Percentiles rank a stretch among this genome's conserved stretches.
Evolutionary conservation across 2,797 vertebrate genomes (phyloP).

Genomic region (Myotis planiceps): DNA sequence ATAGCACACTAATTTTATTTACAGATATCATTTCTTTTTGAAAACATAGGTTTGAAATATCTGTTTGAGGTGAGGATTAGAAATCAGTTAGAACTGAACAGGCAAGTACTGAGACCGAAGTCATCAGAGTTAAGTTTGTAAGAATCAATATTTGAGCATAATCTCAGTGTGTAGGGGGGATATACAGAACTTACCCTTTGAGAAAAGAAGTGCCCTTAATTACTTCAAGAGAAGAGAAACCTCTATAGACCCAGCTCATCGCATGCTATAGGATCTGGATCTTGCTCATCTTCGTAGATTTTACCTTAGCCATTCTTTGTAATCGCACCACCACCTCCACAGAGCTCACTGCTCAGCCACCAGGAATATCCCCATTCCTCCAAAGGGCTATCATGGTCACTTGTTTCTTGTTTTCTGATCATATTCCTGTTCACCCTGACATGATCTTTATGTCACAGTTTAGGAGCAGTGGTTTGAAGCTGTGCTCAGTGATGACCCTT

Average conservation of each 20-base stretch:
- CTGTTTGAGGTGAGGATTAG: background rate
- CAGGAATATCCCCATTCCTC: background rate
- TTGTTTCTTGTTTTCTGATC: background rate
- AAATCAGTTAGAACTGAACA: background rate
- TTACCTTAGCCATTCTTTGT: background rate
- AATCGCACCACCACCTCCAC: background rate
- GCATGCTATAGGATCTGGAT: background rate
- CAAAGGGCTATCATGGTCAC: background rate
- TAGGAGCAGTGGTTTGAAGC: background rate
- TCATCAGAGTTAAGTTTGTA: background rate
- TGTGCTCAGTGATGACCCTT: background rate
- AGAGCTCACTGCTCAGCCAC: background rate
- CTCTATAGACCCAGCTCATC: background rate
- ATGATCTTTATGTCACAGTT: background rate
- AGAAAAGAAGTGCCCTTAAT: background rate
- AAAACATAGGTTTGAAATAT: background rate
- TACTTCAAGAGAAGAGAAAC: background rate
- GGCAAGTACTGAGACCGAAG: background rate
- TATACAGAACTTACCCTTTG: fast-evolving
- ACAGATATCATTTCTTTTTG: background rate
- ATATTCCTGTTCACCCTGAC: background rate
- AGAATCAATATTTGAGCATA: background rate
- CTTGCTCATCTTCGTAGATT: background rate
- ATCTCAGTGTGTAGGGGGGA: too few relatives aligned
- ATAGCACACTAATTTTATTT: background rate